phyloP scores from a whole-genome alignment of 2,888 invertebrate genomes.

The Tipula helvola region DNA sequence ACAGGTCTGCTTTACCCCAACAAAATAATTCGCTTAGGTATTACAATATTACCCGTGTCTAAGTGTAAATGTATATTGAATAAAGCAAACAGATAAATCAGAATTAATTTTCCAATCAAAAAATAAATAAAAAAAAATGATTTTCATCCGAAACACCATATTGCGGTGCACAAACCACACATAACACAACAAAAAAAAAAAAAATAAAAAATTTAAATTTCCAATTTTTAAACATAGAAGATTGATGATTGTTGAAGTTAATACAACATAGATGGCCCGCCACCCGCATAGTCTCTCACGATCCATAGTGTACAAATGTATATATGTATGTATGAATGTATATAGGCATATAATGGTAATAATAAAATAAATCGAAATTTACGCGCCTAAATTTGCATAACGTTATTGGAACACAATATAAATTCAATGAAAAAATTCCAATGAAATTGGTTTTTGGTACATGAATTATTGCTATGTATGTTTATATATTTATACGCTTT shows the following conservation, averaged over 20 bases:
- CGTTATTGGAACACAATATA: neutral
- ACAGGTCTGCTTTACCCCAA: neutral
- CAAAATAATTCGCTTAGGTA: neutral
- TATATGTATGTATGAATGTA: neutral
- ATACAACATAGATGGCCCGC: neutral
- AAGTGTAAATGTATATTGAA: neutral
- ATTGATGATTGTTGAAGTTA: neutral
- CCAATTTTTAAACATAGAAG: neutral
- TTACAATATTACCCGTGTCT: neutral
- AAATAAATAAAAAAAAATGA: neutral
- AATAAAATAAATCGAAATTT: neutral
- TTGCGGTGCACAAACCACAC: neutral
- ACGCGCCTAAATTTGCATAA: neutral
- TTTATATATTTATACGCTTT: neutral
- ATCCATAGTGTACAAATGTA: neutral
- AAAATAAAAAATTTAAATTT: neutral
- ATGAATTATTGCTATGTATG: neutral
- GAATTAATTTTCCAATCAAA: neutral
- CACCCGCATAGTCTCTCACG: neutral
- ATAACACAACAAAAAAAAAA: neutral
- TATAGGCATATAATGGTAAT: neutral
- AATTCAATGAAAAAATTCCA: neutral
- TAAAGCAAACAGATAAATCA: neutral
- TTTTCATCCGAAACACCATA: neutral
- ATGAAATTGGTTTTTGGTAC: neutral